Base-by-base conservation (phyloP, 2,797 vertebrate genomes). In the Danionella dracula region DNA sequence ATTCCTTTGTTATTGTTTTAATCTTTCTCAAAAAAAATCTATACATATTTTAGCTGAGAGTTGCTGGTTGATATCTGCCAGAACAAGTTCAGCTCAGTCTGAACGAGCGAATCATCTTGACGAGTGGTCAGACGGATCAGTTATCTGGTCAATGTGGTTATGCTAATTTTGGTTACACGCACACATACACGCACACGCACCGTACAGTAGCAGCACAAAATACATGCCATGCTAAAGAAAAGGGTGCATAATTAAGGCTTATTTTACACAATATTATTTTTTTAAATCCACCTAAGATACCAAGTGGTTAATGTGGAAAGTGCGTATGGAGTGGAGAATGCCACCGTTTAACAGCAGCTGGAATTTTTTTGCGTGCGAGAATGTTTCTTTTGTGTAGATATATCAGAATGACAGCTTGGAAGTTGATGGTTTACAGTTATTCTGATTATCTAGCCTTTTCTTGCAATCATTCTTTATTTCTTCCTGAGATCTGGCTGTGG, bases 381-480 rank as follows among this genome's bases (percentile, higher is more conserved):
- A 41, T 58, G 27, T 61, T 35, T 72, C 31, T 27, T 62, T 58
- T 56, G 63, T 16, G 17, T 37, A 57, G 45, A 54, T 48, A 38
- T 70, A 34, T 37, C 65, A 48, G 71, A 62, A 77, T 48, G 57
- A 63, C 50, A 55, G 48, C 16, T 44, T 73, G 68, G 68, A 71
- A 71, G 67, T 71, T 64, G 68, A 77, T 79, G 75, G 67, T 72
- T 79, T 78, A 76, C 78, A 68, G 75, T 79, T 79, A 76, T 73
- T 66, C 54, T 53, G 64, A 73, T 77, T 74, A 77, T 79, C 75
- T 70, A 41, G 34, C 68, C 27, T 19, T 53, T 55, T 75, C 71
- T 44, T 68, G 72, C 74, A 73, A 72, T 77, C 73, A 74, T 73
- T 61, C 60, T 60, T 72, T 78, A 79, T 77, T 79, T 79, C 69